Evolutionary conservation across 2,797 vertebrate species (phyloP), one percentile per base, ranked within the genome.

Genomic region (Peromyscus aztecus): DNA sequence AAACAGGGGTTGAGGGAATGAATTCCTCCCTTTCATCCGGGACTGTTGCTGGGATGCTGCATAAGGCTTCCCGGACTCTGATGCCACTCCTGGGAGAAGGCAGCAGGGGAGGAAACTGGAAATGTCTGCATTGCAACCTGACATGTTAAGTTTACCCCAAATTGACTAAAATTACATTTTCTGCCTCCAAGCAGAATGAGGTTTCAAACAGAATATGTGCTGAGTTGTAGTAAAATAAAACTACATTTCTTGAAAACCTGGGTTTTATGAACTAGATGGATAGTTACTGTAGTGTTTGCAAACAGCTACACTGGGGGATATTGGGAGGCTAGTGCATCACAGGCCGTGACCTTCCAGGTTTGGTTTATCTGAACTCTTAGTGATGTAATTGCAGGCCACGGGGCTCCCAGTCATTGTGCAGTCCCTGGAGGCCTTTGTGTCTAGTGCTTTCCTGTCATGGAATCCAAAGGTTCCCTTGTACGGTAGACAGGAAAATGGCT

Each of bases 191-290:
- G 88, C 52, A 59, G 73, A 95, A 85, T 49, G 43, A 55, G 40
- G 67, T n/a, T 89, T 96, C 82, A 75, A 61, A 90, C 12, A 43
- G 77, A 81, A 92, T 88, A 40, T 81, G 71, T 75, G 86, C 78
- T 91, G 82, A 91, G 77, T 52, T 76, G 59, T 77, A 71, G 77
- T 75, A 67, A 97, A 86, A 94, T 80, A 46, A 81, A 90, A 69
- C 57, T 46, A 57, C 37, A 27, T 93, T 84, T 84, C 82, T 84
- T n/a, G 17, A 49, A 76, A 88, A 91, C 34, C 9, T 88, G 71
- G 55, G 73, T 89, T 91, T 71, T 57, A 81, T 77, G 63, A 80
- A 85, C 71, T 90, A 27, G 55, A 49, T 43, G 75, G 46, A 57
- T 84, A 69, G 16, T 49, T 43, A 31, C 71, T 81, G 77, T 19